phyloP scores from a whole-genome alignment of 2,888 invertebrate genomes.

The Agriotes lineatus region DNA sequence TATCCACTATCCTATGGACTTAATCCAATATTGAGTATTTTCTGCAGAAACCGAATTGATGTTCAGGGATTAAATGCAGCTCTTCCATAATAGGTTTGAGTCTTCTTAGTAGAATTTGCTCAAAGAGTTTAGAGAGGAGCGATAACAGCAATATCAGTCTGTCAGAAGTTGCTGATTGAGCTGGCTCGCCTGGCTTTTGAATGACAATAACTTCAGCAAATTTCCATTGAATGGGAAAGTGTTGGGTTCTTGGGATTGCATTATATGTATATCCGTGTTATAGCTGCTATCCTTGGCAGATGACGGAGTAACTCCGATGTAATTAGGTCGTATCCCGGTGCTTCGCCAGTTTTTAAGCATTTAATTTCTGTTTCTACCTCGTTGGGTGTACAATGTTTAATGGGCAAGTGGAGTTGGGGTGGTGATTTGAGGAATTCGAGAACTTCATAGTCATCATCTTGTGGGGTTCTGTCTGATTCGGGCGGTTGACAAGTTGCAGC shows the following conservation, averaged over 20 bases:
- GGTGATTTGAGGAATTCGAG: neutral
- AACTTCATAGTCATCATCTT: conserved; percentile 16
- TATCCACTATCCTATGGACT: conserved; percentile 2
- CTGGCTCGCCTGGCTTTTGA: conserved; percentile 16
- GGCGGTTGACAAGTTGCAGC: conserved; percentile 5
- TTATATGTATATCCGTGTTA: conserved; percentile 15
- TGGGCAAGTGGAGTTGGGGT: neutral
- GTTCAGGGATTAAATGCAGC: neutral
- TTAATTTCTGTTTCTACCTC: conserved; percentile 11
- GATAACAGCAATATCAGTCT: conserved; percentile 6
- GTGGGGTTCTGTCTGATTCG: neutral
- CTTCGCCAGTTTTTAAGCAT: conserved; percentile 7
- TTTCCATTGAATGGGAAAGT: conserved; percentile 23
- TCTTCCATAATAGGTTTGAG: conserved; percentile 2
- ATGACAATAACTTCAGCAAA: conserved; percentile 11
- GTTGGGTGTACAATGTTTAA: neutral
- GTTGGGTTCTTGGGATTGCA: conserved; percentile 8
- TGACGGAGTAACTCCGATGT: conserved; percentile 3
- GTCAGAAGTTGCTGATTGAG: neutral
- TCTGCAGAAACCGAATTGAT: neutral
- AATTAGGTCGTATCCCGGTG: conserved; percentile 18
- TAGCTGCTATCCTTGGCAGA: conserved; percentile 7
- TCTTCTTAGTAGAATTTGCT: neutral
- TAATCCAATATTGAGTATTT: conserved; percentile 2
- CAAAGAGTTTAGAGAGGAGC: conserved; percentile 3